Base-by-base conservation (phyloP, 2,797 vertebrate genomes). In the Myotis planiceps region DNA sequence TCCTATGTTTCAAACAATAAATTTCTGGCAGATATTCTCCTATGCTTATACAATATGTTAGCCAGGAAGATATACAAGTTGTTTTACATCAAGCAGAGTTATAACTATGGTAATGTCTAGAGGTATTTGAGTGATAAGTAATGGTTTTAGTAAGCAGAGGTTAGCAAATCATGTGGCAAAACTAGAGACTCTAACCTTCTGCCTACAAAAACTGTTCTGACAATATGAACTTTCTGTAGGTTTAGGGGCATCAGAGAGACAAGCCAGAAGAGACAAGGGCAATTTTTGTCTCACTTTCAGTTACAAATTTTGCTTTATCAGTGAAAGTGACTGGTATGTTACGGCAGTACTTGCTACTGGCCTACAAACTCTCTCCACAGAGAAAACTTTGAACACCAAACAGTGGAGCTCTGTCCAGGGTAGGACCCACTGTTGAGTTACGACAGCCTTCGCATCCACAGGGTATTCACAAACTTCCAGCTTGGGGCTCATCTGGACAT, bases 251-350 rank as follows among this genome's bases (percentile, higher is more conserved):
- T 55, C 81, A 79, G n/a, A 90, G n/a, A 80, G 23, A 58, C 12
- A 82, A 19, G 47, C 72, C 84, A 42, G n/a, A 74, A 87, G 68
- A 87, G 53, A 84, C 45, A 60, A 85, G 23, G 60, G 92, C 19
- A 39, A 82, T 42, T 92, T n/a, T n/a, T 47, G 45, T 95, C 84
- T 95, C 42, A 58, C 14, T 82, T 80, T 18, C 32, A 88, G 18
- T 80, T 95, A 97, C n/a, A 19, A 32, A 37, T 90, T 95, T 90
- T 90, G 18, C n/a, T 49, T 66, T 88, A 87, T 53, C 87, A 94
- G 68, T 65, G 83, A 92, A 78, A 29, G 29, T 92, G 81, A 92
- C n/a, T 63, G 34, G 13, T 32, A 75, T 32, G 21, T 75, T 85
- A 92, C 60, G 76, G 58, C 16, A 72, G 58, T 87, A 76, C 85